A percentile compares a stretch with the other conserved stretches of the same genome.
Conservation (phyloP, 1,140 invertebrate genomes). For the Propsilocerus akamusi region DNA sequence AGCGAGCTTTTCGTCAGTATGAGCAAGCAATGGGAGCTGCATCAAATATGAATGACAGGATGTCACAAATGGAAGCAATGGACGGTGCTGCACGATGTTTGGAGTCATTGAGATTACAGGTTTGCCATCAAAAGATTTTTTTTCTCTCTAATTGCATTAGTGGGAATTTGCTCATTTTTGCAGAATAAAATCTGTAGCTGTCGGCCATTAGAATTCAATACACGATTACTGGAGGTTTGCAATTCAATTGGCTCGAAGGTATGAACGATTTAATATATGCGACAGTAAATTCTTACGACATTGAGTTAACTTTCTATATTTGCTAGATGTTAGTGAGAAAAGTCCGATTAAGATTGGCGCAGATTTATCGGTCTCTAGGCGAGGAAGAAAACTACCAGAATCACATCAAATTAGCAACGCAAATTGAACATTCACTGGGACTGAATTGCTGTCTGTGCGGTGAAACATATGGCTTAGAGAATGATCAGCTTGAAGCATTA, state of each 20-base stretch:
- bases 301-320: conserved; percentile 6
- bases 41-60: conserved; percentile 51
- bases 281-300: not conserved
- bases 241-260: conserved; percentile 65
- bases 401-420: conserved; percentile 47
- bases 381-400: conserved; percentile 58
- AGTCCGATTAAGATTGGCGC: conserved; percentile 49
- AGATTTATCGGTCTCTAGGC: conserved; percentile 59
- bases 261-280: conserved; percentile 5
- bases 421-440: conserved; percentile 50
- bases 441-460: conserved; percentile 58
- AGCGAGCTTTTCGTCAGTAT: conserved; percentile 59
- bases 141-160: not conserved
- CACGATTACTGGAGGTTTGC: conserved; percentile 55
- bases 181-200: conserved; percentile 72
- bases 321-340: conserved; percentile 55
- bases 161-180: conserved; percentile 13
- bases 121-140: not conserved
- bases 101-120: conserved; percentile 38
- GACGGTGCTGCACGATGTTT: conserved; percentile 62
- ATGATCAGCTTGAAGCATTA: conserved; percentile 52
- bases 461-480: conserved; percentile 50
- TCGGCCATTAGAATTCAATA: conserved; percentile 64
- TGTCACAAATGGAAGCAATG: conserved; percentile 76
- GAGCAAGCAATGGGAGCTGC: conserved; percentile 67